Evolutionary conservation across 2,797 vertebrate species (phyloP).

Genomic region (Otus scops): DNA sequence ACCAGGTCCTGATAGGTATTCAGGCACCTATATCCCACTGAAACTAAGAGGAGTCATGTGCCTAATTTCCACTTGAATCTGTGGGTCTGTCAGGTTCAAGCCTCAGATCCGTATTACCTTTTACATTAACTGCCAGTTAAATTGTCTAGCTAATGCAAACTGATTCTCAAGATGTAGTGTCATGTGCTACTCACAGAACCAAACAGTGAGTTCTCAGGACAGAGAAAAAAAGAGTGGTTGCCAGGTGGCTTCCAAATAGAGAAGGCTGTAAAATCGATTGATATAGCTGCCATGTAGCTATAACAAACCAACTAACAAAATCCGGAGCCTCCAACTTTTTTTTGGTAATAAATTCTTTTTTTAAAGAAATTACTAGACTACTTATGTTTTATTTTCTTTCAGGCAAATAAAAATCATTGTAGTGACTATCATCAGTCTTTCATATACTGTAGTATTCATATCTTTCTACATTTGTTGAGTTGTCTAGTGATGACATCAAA

Average conservation of each 20-base stretch:
- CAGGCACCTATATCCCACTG: neutral
- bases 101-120: neutral
- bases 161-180: neutral
- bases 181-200: neutral
- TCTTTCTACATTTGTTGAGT: constrained; percentile 16
- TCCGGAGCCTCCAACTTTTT: neutral
- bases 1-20: neutral
- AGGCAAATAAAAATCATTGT: neutral
- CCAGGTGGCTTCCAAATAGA: neutral
- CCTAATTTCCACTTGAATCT: neutral
- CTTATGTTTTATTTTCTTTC: neutral
- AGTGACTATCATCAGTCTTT: constrained; percentile 27
- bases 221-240: neutral
- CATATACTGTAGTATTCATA: constrained; percentile 1
- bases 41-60: neutral
- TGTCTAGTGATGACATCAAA: constrained; percentile 54
- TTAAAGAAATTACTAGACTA: neutral
- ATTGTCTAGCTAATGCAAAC: neutral
- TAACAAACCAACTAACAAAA: neutral
- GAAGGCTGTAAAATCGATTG: neutral
- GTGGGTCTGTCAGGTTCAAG: neutral
- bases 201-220: neutral
- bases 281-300: neutral
- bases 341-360: neutral
- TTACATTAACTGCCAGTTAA: neutral